phyloP scores from a whole-genome alignment of 2,113 vertebrate genomes.

The Neofelis nebulosa region DNA sequence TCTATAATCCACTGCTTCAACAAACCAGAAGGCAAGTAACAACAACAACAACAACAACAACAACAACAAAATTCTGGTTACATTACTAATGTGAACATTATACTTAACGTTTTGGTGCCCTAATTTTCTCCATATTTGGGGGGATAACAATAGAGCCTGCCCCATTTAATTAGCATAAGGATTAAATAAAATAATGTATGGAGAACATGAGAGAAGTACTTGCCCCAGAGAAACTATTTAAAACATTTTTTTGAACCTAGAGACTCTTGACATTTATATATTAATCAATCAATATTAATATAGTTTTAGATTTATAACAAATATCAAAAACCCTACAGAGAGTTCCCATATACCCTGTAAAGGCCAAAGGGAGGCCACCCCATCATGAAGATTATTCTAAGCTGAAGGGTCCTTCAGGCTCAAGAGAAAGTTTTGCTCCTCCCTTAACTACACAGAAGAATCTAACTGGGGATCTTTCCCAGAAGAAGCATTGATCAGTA shows the following conservation, averaged over 20 bases:
- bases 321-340: background rate
- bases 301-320: background rate
- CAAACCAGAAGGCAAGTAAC: background rate
- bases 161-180: background rate
- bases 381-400: background rate
- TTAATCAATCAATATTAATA: background rate
- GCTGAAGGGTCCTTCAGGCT: background rate
- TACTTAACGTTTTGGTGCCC: background rate
- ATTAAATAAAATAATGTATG: background rate
- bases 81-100: background rate
- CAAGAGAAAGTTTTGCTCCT: background rate
- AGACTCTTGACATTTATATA: background rate
- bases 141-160: background rate
- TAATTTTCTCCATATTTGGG: background rate
- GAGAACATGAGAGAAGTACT: background rate
- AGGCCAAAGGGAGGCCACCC: background rate
- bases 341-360: background rate
- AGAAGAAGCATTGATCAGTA: background rate
- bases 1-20: background rate
- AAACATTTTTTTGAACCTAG: background rate
- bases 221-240: background rate
- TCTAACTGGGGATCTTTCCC: background rate
- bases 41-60: background rate
- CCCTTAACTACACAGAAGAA: background rate
- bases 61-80: background rate